Evolutionary conservation across 2,113 vertebrate species (phyloP), one percentile per base, ranked within the genome.

Genomic region (Hyperopisus bebe): DNA sequence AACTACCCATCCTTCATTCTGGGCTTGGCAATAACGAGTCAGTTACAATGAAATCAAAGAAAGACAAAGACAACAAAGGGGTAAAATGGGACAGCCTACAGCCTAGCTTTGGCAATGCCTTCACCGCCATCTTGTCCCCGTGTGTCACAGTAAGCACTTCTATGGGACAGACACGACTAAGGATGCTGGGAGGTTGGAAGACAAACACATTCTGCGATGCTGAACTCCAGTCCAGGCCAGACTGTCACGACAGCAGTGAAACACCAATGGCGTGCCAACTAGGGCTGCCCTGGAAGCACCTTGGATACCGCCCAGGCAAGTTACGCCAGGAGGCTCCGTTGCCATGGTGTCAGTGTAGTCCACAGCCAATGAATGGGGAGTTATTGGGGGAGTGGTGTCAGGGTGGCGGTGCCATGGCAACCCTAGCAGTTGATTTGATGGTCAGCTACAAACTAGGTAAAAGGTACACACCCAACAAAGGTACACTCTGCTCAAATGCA

Each of bases 311-410:
- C 95, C 95, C 95, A 95, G 94, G 92, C 93, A 93, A 94, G 94
- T 94, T 95, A 95, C 94, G 94, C 93, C 93, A 92, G 93, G 94
- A 95, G 93, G 91, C 93, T 84, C 90, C 91, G 96, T 96, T 96
- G 94, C 95, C 95, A 96, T 96, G 95, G 94, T 92, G 92, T 94
- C 95, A 95, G 94, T 92, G 93, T 91, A 94, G 95, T 95, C 94
- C 92, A 93, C 93, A 94, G 93, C 95, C 96, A 95, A 95, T 95
- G 93, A 93, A 93, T 88, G 90, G 92, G 91, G 93, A 91, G 90
- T 89, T 94, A 91, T 91, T 93, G 92, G 93, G 90, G 90, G 93
- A 89, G 91, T 91, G 92, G 93, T 27, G 44, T 24, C 13, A 87
- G 86, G 82, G 44, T 46, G 44, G 44, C 24, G 39, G 62, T 50